These are phyloP conservation scores for Scaptomyza tumidula DNA, from an alignment of 2,888 invertebrate species.

Conservation along the genomic window DNA sequence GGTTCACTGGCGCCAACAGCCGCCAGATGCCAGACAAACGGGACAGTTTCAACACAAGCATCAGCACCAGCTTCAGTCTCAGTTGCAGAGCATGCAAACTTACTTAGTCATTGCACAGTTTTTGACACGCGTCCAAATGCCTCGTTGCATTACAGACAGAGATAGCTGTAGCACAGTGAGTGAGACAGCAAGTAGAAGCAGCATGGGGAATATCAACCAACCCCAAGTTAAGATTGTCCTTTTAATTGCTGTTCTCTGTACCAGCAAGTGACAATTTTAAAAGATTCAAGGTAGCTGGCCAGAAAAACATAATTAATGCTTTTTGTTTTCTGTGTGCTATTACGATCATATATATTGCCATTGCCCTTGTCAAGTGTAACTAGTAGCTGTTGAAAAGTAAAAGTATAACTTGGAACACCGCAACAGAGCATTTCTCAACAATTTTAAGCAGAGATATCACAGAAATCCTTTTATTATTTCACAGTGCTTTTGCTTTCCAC, in stretches of 20 bases:
- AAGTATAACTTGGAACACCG: slow-evolving; percentile 24
- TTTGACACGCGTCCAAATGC: slow-evolving; percentile 59
- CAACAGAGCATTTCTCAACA: slow-evolving; percentile 27
- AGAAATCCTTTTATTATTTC: slow-evolving; percentile 38
- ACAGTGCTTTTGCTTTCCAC: slow-evolving; percentile 26
- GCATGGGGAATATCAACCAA: no score
- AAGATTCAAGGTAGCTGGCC: slow-evolving; percentile 36
- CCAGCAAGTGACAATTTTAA: slow-evolving; percentile 18
- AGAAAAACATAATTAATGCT: slow-evolving; percentile 29
- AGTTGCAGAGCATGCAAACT: slow-evolving; percentile 17
- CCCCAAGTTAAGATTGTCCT: not conserved
- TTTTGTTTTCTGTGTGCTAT: slow-evolving; percentile 19
- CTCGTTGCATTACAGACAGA: slow-evolving; percentile 13
- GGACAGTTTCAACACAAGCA: slow-evolving; percentile 6
- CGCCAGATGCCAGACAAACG: slow-evolving; percentile 41
- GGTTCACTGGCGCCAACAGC: slow-evolving; percentile 70
- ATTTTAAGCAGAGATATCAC: slow-evolving; percentile 36
- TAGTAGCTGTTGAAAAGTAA: slow-evolving; percentile 14
- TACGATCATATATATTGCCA: slow-evolving; percentile 31
- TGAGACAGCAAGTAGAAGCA: not conserved
- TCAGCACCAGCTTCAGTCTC: not conserved
- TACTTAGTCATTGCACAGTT: slow-evolving; percentile 44
- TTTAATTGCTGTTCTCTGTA: slow-evolving; percentile 38
- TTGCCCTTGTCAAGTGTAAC: slow-evolving; percentile 25
- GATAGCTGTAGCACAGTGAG: not conserved